Base-by-base conservation (phyloP, 2,888 invertebrate genomes). In the Stenichneumon culpator region DNA sequence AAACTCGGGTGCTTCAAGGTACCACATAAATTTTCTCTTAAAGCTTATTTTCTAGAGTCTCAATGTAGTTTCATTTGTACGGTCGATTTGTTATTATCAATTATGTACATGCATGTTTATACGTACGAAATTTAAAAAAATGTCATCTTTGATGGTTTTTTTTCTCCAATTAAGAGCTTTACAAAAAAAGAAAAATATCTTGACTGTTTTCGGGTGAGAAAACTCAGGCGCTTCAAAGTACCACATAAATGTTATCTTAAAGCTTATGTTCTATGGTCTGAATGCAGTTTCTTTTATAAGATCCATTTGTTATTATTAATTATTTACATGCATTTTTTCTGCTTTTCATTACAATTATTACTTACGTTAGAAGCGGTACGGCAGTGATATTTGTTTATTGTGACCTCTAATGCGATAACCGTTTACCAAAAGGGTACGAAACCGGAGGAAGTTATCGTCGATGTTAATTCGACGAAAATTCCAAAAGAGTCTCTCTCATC, bases 381-480 rank as follows among this genome's bases (percentile, higher is more conserved):
- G 16, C 44, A 6, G 50, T 52, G 50, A 44, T 16, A 16, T 44
- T 44, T 25, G 9, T 57, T 57, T 25, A 1, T 57, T 11, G 9
- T 14, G 9, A 25, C 28, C 32, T 14, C 6, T 2, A 6, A 16
- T 5, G 7, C 16, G 3, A n/a, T 7, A 6, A n/a, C 1, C 60
- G 60, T 16, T 4, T 4, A 3, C 44, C 16, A 28, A 63, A 63
- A 6, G 28, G 32, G 14, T 32, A 16, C n/a, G 28, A 63, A 32
- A 32, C 25, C 16, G 16, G 16, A 63, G 16, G 6, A 63, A 16
- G 14, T 22, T n/a, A 6, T 32, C 50, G 14, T 52, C 63, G 47
- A 75, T 28, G 39, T 22, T 52, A 60, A 69, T 75, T 44, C 19
- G 63, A 32, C 50, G 68, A 73, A 52, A 19, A 50, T 74, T 19